Evolutionary conservation across 2,113 vertebrate species (phyloP).

Genomic region (Ochotona curzoniae): DNA sequence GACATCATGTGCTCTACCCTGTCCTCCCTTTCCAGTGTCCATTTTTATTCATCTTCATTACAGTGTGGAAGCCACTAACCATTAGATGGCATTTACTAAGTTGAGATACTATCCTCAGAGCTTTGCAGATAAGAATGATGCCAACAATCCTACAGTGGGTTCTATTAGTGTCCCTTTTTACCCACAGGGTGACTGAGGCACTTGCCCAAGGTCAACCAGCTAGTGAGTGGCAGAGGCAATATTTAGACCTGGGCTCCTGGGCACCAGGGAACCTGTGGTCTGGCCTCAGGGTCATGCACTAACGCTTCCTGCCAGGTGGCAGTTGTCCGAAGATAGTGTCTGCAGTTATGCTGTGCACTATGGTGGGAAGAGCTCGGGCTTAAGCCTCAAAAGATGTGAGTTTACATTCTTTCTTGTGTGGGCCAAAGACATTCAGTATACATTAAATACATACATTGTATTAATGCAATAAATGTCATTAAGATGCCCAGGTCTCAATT

Average conservation of each 20-base stretch:
- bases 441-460: too few species aligned
- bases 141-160: neutral
- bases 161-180: neutral
- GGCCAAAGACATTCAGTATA: too few species aligned
- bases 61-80: neutral
- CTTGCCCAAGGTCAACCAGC: neutral
- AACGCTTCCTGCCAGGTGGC: neutral
- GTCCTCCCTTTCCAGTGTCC: neutral
- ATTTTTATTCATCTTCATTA: neutral
- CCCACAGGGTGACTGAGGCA: neutral
- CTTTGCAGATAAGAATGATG: neutral
- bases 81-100: neutral
- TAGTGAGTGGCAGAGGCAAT: neutral
- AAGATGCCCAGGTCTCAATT: neutral
- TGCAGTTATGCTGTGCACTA: fast-evolving
- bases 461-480: neutral
- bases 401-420: too few species aligned
- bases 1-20: neutral
- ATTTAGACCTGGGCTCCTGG: neutral
- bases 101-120: neutral
- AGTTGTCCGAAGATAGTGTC: neutral
- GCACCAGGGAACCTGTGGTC: neutral
- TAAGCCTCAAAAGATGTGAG: too few species aligned
- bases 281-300: neutral
- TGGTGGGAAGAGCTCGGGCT: neutral